Conservation (phyloP, 1,140 invertebrate species). For the Augochlora pura region DNA sequence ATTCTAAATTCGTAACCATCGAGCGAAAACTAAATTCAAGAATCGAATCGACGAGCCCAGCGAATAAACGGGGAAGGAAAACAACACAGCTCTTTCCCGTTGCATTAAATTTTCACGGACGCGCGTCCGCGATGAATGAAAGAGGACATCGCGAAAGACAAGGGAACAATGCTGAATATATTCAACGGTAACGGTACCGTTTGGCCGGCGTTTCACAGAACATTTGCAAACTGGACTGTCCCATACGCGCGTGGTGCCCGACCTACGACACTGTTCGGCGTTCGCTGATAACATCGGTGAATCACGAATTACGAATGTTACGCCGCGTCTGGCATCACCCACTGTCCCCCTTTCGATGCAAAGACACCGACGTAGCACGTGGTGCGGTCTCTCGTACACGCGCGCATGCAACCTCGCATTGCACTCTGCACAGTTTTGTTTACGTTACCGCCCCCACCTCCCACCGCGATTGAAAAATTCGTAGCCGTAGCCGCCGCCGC, state of each 20-base stretch:
- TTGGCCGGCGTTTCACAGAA: neutral
- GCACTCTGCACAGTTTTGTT: conserved; percentile 69
- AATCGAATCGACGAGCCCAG: too few relatives aligned
- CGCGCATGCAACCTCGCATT: conserved; percentile 38
- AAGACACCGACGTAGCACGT: conserved; percentile 54
- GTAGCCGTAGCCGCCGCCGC: neutral
- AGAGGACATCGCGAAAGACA: neutral
- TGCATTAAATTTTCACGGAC: too few relatives aligned
- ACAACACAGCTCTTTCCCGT: too few relatives aligned
- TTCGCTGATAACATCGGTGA: conserved; percentile 53
- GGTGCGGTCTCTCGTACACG: conserved; percentile 40
- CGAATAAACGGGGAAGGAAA: too few relatives aligned
- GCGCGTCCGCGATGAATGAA: too few relatives aligned
- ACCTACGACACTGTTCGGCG: conserved; percentile 32
- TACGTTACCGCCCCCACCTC: conserved; percentile 59
- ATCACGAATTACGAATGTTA: conserved; percentile 61
- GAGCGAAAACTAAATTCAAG: too few relatives aligned
- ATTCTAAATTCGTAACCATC: too few relatives aligned
- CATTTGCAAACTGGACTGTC: conserved; percentile 2
- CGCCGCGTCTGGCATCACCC: conserved; percentile 49
- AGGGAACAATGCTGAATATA: neutral
- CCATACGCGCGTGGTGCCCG: conserved; percentile 3
- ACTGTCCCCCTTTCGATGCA: conserved; percentile 38
- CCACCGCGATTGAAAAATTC: conserved; percentile 53
- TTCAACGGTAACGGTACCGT: neutral